Conservation (phyloP, 1,140 invertebrate species). For the Hylaeus anthracinus region DNA sequence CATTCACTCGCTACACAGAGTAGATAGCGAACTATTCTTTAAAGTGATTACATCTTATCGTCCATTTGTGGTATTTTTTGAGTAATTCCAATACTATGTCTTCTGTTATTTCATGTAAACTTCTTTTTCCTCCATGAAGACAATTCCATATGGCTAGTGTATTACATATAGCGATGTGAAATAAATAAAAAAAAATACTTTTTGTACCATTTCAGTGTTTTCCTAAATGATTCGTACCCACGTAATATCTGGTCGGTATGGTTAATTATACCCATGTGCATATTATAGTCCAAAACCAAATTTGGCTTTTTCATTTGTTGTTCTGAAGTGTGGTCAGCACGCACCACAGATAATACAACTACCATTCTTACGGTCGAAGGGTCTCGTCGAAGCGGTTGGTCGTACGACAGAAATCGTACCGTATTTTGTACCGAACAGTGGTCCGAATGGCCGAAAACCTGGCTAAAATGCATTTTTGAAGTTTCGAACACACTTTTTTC, state of each 20-base stretch:
- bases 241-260: background rate
- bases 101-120: background rate
- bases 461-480: too few species aligned
- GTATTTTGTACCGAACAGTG: too few species aligned
- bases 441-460: too few species aligned
- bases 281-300: constrained; percentile 20
- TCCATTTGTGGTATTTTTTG: background rate
- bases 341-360: too few species aligned
- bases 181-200: constrained; percentile 6
- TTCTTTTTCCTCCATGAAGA: constrained; percentile 5
- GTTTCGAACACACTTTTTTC: too few species aligned
- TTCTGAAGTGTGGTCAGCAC: too few species aligned
- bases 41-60: too few species aligned
- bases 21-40: too few species aligned
- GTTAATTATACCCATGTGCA: constrained; percentile 8
- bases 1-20: too few species aligned
- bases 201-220: constrained; percentile 18
- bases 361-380: too few species aligned
- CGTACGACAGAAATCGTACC: too few species aligned
- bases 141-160: constrained; percentile 1
- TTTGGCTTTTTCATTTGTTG: background rate
- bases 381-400: too few species aligned
- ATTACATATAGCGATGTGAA: constrained; percentile 4
- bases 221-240: constrained; percentile 7
- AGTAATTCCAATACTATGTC: constrained; percentile 10